Conservation (phyloP, 2,113 vertebrate species). For the Rhinogobius similis region DNA sequence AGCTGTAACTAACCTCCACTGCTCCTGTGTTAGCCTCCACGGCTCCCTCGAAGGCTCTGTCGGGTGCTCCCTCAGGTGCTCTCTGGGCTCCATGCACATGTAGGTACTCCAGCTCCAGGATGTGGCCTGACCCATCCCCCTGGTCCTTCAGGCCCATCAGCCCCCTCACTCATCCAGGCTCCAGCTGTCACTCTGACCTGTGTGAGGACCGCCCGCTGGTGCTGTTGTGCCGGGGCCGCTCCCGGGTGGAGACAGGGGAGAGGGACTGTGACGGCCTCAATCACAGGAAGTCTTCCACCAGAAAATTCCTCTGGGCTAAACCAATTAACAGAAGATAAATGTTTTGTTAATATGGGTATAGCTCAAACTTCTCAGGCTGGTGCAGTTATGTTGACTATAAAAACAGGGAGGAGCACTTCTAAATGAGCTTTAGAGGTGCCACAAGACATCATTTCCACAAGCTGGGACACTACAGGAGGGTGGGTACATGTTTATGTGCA, state of each 20-base stretch:
- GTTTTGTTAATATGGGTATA: too few species aligned
- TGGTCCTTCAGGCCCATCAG: conserved; percentile 99
- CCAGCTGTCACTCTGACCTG: conserved; percentile 73
- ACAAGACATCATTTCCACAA: too few species aligned
- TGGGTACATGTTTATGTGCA: too few species aligned
- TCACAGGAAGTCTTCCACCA: too few species aligned
- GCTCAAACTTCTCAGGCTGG: too few species aligned
- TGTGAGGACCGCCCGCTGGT: conserved; percentile 47
- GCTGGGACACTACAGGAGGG: too few species aligned
- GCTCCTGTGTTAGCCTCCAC: neutral
- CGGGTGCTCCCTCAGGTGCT: conserved; percentile 20
- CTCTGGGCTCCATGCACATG: conserved; percentile 84
- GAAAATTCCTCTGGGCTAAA: too few species aligned
- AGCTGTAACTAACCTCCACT: neutral
- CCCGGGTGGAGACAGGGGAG: conserved; percentile 39
- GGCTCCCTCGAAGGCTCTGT: conserved; percentile 38
- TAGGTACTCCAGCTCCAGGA: conserved; percentile 84
- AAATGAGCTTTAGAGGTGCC: too few species aligned
- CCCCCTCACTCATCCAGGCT: conserved; percentile 87
- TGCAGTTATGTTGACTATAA: too few species aligned
- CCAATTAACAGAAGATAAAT: too few species aligned
- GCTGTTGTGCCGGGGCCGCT: conserved; percentile 28
- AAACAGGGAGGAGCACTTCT: too few species aligned
- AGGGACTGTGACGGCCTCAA: neutral
- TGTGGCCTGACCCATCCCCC: conserved; percentile 82